Conservation (phyloP, 2,113 vertebrate species). For the Anoplopoma fimbria region DNA sequence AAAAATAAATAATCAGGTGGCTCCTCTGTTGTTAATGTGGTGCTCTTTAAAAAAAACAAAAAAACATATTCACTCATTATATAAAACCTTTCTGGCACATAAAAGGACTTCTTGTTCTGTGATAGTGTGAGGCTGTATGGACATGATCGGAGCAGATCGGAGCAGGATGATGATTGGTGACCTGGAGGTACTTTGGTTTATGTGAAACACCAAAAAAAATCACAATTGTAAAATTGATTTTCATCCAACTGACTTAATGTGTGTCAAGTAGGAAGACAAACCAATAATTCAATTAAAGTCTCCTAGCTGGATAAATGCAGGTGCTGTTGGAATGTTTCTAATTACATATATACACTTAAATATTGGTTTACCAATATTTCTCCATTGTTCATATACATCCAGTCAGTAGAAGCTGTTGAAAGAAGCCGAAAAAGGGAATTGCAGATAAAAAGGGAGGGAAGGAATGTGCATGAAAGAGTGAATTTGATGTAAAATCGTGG, state of each 20-base stretch:
- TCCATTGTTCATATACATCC: constrained; percentile 36
- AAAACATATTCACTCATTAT: neutral
- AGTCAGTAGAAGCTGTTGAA: constrained; percentile 15
- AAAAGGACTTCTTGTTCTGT: neutral
- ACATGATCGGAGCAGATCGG: neutral
- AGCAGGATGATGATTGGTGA: constrained; percentile 18
- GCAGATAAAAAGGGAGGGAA: neutral
- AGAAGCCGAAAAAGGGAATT: neutral
- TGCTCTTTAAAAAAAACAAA: constrained; percentile 15
- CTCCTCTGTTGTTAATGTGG: neutral
- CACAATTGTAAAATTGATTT: neutral
- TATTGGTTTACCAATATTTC: constrained; percentile 10
- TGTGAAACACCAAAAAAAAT: neutral
- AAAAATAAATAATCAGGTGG: neutral
- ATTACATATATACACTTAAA: constrained; percentile 44
- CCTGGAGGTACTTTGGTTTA: neutral
- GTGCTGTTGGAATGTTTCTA: constrained; percentile 3
- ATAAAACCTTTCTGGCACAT: neutral
- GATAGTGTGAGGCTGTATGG: neutral
- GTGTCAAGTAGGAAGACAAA: constrained; percentile 18
- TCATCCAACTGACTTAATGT: neutral
- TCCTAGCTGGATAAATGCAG: neutral
- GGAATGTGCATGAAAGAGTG: constrained; percentile 1
- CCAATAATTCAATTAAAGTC: neutral
- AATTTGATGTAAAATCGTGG: constrained; percentile 2